Evolutionary conservation across 2,113 vertebrate genomes (phyloP).

Genomic region (Tetraodon nigroviridis): DNA sequence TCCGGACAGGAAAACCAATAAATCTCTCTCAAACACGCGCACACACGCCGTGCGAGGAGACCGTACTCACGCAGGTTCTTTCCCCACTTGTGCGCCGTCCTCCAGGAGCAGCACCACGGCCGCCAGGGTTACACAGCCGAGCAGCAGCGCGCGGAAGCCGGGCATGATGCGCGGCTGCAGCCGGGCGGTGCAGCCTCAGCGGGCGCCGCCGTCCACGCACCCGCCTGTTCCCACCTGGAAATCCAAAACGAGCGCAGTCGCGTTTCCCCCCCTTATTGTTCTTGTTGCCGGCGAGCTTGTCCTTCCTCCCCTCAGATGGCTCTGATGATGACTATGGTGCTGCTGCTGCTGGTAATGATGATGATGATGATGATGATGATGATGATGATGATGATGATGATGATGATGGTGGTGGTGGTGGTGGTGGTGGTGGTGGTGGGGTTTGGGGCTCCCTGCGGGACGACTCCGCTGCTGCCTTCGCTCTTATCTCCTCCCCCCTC

Average conservation of each 20-base stretch:
- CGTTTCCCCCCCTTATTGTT: constrained; percentile 47
- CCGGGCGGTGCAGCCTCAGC: constrained; percentile 18
- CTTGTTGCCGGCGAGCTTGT: constrained; percentile 23
- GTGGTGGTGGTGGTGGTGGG: background rate
- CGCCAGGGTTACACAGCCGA: constrained; percentile 81
- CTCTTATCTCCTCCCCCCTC: constrained; percentile 39
- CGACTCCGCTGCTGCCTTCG: constrained; percentile 23
- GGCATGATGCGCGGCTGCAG: constrained; percentile 73
- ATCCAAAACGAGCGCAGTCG: constrained; percentile 31
- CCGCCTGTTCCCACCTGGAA: constrained; percentile 28
- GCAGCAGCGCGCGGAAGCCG: constrained; percentile 81
- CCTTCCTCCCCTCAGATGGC: background rate
- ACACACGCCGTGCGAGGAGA: background rate
- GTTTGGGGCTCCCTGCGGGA: constrained; percentile 23
- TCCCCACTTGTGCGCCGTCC: constrained; percentile 87
- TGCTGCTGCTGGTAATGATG: background rate
- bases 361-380: no score
- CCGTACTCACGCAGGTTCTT: constrained; percentile 83
- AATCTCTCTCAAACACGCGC: background rate
- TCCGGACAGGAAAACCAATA: constrained; percentile 25
- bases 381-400: no score
- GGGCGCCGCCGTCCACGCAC: constrained; percentile 23
- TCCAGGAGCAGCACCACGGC: constrained; percentile 83
- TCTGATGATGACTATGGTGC: background rate
- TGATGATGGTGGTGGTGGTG: no score